Percentiles rank a stretch among this genome's conserved stretches.
Evolutionary conservation across 2,113 vertebrate species (phyloP).

Genomic region (Pangasianodon hypophthalmus): DNA sequence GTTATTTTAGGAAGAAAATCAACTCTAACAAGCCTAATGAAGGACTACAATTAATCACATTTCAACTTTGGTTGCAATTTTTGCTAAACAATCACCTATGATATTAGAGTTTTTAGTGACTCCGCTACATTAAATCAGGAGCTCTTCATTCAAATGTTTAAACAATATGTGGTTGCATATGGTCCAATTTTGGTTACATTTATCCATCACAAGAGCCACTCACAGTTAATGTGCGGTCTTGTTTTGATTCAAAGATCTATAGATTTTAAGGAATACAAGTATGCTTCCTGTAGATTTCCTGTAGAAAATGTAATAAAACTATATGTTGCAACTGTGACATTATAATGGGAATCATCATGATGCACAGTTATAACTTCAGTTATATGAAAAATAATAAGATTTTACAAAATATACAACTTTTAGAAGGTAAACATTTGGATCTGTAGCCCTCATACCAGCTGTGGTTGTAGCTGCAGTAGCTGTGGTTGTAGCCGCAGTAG

Average conservation of each 20-base stretch:
- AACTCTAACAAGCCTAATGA: neutral
- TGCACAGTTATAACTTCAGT: neutral
- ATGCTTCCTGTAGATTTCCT: neutral
- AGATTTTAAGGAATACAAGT: too few relatives aligned
- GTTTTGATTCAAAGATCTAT: neutral
- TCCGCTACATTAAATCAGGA: too few relatives aligned
- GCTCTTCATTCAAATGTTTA: neutral
- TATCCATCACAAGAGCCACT: neutral
- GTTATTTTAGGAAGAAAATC: neutral
- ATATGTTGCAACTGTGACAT: neutral
- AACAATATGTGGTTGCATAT: too few relatives aligned
- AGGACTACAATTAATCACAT: too few relatives aligned
- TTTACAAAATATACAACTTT: neutral
- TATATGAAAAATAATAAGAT: neutral
- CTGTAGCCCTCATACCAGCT: conserved; percentile 60
- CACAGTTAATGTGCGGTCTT: neutral
- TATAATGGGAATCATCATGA: neutral
- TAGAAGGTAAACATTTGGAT: neutral
- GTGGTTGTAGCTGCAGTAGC: conserved; percentile 57
- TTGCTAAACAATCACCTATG: neutral
- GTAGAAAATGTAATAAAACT: neutral
- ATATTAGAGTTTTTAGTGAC: too few relatives aligned
- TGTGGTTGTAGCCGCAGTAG: conserved; percentile 33
- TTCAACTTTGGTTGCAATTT: neutral
- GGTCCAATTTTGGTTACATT: neutral